Evolutionary conservation across 2,797 vertebrate species (phyloP).

Genomic region (Macropodus opercularis): DNA sequence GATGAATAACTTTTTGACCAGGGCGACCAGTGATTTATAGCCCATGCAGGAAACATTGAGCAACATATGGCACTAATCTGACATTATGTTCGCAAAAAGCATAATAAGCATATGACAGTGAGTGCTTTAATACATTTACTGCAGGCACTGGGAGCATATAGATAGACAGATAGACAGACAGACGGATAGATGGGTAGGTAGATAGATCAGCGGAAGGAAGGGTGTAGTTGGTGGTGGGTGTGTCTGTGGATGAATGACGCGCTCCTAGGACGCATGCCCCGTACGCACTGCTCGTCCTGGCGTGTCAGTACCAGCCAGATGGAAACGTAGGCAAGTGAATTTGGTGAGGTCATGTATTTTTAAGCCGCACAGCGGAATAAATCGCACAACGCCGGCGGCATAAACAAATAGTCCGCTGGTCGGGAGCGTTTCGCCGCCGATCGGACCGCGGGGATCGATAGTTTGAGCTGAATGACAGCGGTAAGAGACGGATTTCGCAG

Average conservation of each 20-base stretch:
- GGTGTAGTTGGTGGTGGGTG: conserved; percentile 47
- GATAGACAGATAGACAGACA: conserved; percentile 25
- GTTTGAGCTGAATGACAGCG: conserved; percentile 57
- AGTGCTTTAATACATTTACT: not conserved
- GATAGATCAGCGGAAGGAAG: conserved; percentile 36
- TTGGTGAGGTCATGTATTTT: conserved; percentile 83
- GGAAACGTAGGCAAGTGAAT: conserved; percentile 77
- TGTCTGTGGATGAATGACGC: conserved; percentile 76
- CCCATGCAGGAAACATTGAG: not conserved
- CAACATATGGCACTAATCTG: not conserved
- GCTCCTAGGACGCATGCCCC: conserved; percentile 78
- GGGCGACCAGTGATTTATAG: conserved; percentile 13
- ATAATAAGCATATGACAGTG: not conserved
- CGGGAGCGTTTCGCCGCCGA: conserved; percentile 39
- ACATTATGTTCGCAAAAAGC: not conserved
- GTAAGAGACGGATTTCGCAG: conserved; percentile 75
- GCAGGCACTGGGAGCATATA: not conserved
- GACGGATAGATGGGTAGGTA: conserved; percentile 33
- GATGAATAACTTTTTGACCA: conserved; percentile 4
- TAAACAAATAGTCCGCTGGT: conserved; percentile 40
- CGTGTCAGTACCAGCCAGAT: conserved; percentile 80
- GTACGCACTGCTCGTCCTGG: conserved; percentile 77
- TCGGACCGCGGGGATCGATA: conserved; percentile 39
- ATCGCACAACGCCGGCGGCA: conserved; percentile 48
- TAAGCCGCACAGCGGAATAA: conserved; percentile 74